Base-by-base conservation (phyloP, 2,797 vertebrate genomes). In the Jordanella pulchra region DNA sequence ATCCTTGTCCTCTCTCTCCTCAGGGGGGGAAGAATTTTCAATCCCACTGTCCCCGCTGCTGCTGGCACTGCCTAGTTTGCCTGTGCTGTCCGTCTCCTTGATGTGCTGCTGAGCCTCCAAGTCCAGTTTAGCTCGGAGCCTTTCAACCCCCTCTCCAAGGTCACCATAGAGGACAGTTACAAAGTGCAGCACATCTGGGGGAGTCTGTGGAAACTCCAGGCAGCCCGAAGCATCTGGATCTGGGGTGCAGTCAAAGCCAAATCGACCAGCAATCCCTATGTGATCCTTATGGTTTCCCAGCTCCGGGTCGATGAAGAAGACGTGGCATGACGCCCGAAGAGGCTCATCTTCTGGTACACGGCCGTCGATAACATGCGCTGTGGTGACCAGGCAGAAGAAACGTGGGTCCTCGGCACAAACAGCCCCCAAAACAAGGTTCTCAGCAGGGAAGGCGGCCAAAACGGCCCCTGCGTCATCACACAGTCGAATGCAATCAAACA, bases 11-110 rank as follows among this genome's bases (percentile, higher is more conserved):
- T 82, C 90, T 88, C 95, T 96, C 84, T 97, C 96, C 74, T 97
- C 96, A 73, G 91, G 90, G 68, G 96, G 96, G 64, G 95, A 95
- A 44, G 95, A 94, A 68, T 97, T 98, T 63, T 96, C 97, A 56
- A 99, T 96, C 47, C 97, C 98, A 0, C 98, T 99, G 68, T 99
- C 97, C 10, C 96, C 97, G 77, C 96, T 98, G 86, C 97, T 98
- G 83, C 93, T 97, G 45, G 95, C 95, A 3, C 96, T 96, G 18
- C 96, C 94, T 72, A 96, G 95, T 81, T 97, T 90, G 83, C 94
- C 93, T 3, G 92, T 94, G 51, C 93, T 95, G 17, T 93, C 87
- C 23, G 94, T 95, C 70, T 95, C 94, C 63, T 93, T 96, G 63
- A 77, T 92, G 54, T 96, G 95, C 1, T 89, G 93, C 47, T 96